phyloP scores from a whole-genome alignment of 2,113 vertebrate genomes.

The Passerina amoena region DNA sequence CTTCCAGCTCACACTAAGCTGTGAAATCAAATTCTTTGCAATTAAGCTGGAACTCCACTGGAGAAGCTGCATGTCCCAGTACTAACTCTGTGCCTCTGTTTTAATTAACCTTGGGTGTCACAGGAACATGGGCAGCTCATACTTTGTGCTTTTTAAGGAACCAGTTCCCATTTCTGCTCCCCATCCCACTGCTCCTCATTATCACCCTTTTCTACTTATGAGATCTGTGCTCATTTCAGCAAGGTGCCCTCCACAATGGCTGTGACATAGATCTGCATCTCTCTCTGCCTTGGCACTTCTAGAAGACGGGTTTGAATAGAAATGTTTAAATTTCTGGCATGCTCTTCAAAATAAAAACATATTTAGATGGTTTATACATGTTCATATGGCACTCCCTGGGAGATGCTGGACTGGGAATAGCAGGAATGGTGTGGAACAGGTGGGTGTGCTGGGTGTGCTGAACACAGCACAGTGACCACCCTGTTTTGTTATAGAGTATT shows the following conservation, averaged over 20 bases:
- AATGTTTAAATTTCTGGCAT: neutral
- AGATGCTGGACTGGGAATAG: neutral
- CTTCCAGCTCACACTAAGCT: neutral
- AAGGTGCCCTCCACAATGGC: accelerated
- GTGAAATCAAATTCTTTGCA: neutral
- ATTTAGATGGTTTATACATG: neutral
- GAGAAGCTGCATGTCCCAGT: neutral
- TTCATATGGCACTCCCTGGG: accelerated
- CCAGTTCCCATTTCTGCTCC: neutral
- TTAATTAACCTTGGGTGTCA: neutral
- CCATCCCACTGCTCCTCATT: neutral
- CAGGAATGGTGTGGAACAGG: neutral
- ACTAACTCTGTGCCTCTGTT: neutral
- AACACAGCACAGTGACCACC: too few relatives aligned
- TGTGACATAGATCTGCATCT: neutral
- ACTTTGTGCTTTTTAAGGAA: neutral
- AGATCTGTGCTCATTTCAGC: accelerated
- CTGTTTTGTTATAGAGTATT: accelerated
- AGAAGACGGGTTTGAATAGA: neutral
- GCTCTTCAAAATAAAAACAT: neutral
- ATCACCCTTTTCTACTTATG: neutral
- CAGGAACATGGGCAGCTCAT: neutral
- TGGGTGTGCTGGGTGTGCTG: neutral
- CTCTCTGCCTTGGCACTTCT: neutral
- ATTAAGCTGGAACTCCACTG: neutral